A percentile compares a stretch with the other conserved stretches of the same genome.
These are phyloP conservation scores for Phylloscopus collybita DNA, from an alignment of 2,797 vertebrate genomes.

Conservation along the genomic window DNA sequence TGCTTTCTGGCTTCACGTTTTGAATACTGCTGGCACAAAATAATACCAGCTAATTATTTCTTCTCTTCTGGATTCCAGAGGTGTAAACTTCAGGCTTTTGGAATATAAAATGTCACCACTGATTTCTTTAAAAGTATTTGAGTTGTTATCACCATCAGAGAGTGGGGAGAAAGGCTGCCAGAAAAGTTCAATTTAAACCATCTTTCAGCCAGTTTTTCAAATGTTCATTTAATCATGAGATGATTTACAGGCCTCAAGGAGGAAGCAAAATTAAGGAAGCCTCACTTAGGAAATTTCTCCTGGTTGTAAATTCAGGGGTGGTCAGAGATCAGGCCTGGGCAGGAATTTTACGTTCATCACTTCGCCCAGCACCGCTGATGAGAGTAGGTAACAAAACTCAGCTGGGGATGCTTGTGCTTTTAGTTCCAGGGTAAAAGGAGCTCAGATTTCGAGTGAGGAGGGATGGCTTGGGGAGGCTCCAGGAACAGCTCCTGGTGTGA, in stretches of 20 bases:
- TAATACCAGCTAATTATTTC: neutral
- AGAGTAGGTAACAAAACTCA: neutral
- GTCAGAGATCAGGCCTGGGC: neutral
- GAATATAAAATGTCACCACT: neutral
- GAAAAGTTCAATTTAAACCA: neutral
- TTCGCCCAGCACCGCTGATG: neutral
- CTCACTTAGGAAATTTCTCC: neutral
- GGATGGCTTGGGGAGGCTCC: neutral
- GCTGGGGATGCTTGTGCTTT: neutral
- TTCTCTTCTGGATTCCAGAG: neutral
- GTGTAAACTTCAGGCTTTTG: neutral
- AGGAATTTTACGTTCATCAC: neutral
- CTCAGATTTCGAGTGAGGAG: neutral
- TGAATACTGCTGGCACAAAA: neutral
- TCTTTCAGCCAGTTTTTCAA: neutral
- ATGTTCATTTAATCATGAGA: neutral
- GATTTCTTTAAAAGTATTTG: neutral
- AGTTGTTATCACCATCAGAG: neutral
- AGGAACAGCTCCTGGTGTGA: accelerated
- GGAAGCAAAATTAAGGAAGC: neutral
- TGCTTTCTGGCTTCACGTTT: neutral
- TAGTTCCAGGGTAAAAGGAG: neutral
- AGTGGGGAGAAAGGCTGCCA: neutral
- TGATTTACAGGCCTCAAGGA: neutral
- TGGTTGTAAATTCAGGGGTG: neutral